Evolutionary conservation across 2,797 vertebrate species (phyloP).

Genomic region (Bradypodion ventrale): DNA sequence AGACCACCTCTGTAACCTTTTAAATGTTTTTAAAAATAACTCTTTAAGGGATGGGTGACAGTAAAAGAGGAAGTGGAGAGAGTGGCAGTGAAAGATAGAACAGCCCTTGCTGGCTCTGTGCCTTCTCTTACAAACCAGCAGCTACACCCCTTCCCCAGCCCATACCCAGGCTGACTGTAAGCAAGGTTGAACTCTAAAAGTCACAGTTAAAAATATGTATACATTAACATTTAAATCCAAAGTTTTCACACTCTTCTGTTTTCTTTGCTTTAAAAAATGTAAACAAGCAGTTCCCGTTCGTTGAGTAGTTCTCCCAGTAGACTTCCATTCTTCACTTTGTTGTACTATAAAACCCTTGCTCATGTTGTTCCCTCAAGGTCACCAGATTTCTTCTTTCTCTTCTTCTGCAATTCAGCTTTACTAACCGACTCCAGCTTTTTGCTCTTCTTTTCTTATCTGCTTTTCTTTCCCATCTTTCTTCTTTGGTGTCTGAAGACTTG

Average conservation of each 20-base stretch:
- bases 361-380: slow-evolving; percentile 54
- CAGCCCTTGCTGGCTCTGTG: no score
- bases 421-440: no score
- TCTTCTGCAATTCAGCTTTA: no score
- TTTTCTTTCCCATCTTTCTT: slow-evolving; percentile 60
- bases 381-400: slow-evolving; percentile 66
- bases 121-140: no score
- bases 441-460: slow-evolving; percentile 70
- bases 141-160: no score
- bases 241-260: background rate
- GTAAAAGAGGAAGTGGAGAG: background rate
- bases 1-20: background rate
- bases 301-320: slow-evolving; percentile 40
- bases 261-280: slow-evolving; percentile 32
- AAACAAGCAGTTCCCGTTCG: slow-evolving; percentile 43
- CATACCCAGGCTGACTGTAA: slow-evolving; percentile 33
- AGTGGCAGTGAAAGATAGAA: background rate
- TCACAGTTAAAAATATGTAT: slow-evolving; percentile 67
- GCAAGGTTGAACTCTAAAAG: slow-evolving; percentile 58
- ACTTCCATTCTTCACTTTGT: slow-evolving; percentile 51
- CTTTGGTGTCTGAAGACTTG: slow-evolving; percentile 57
- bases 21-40: slow-evolving; percentile 71
- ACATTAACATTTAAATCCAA: slow-evolving; percentile 55
- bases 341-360: slow-evolving; percentile 55
- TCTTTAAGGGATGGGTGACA: slow-evolving; percentile 34